Percentiles rank a stretch among this genome's conserved stretches.
Conservation (phyloP, 1,140 invertebrate genomes). For the Phortica variegata region DNA sequence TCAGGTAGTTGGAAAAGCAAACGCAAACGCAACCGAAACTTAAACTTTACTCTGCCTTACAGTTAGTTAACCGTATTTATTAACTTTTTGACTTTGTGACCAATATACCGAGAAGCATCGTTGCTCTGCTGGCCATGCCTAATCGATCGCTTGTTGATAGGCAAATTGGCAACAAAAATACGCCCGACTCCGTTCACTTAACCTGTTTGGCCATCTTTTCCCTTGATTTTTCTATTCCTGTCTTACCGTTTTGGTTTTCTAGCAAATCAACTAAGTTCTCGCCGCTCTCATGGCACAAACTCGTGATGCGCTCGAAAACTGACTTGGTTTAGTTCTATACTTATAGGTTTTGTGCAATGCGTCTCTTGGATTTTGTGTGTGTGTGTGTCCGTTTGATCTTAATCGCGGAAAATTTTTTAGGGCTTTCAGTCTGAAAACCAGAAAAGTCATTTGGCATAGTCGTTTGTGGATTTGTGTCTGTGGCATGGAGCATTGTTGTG, state of each 20-base stretch:
- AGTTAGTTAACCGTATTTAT: constrained; percentile 42
- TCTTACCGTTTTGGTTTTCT: constrained; percentile 36
- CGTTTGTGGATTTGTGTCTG: constrained; percentile 27
- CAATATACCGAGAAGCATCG: constrained; percentile 32
- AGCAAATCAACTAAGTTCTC: too few species aligned
- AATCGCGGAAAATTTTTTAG: constrained; percentile 41
- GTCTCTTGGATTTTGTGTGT: not conserved
- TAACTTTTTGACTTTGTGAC: constrained; percentile 56
- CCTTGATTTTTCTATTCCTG: too few species aligned
- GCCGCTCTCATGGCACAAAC: constrained; percentile 30
- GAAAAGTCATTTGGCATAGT: constrained; percentile 47
- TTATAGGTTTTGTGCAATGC: constrained; percentile 18
- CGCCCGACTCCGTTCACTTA: too few species aligned
- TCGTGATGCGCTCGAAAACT: constrained; percentile 39
- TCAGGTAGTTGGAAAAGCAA: constrained; percentile 4
- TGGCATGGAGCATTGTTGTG: constrained; percentile 14
- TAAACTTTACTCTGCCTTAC: constrained; percentile 2
- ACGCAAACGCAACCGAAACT: constrained; percentile 1
- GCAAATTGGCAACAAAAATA: constrained; percentile 53
- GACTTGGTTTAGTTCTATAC: constrained; percentile 38
- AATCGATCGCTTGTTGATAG: constrained; percentile 57
- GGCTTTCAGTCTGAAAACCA: constrained; percentile 37
- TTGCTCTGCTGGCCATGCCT: constrained; percentile 45
- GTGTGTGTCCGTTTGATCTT: constrained; percentile 37
- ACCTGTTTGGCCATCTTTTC: too few species aligned